Base-by-base conservation (phyloP, 1,140 invertebrate genomes). In the Halictus rubicundus region DNA sequence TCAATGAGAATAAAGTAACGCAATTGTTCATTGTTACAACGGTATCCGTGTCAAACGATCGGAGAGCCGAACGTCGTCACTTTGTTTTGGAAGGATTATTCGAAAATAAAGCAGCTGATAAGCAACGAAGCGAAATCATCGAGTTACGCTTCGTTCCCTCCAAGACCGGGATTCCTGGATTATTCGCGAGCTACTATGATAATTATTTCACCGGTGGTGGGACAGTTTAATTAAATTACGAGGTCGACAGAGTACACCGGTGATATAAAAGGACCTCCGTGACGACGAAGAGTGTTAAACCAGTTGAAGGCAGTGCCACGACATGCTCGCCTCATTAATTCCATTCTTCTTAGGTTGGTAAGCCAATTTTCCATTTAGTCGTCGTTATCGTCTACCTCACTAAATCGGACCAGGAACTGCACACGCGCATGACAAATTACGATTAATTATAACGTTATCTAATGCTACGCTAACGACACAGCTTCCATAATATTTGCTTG, bases 341-440 rank as follows among this genome's bases (percentile, higher is more conserved):
- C 82, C 84, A 14, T 84, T 84, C 74, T 86, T 87, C 73, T 57
- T 86, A 78, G 82, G 84, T 87, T 27, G 79, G 86, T 87, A 80
- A 84, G 77, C 68, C 54, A 79, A 42, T 70, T 69, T 61, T 68
- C 66, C 78, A 79, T 79, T 79, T 79, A 79, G 25, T 39, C 37
- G 10, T 52, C 52, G 64, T 74, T 66, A 74, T 49, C 61, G 23
- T 64, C 61, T 59, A 73, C 73, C 77, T 42, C 23, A 23, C 54
- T 68, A 32, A 65, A 72, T 71, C 68, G 59, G 23, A 68, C 27
- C 68, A 63, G 23, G 16, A 69, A 57, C 57, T 63, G 14, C 54
- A 60, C 25, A 16, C 27, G 16, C n/a, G 52, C 32, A 59, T 25
- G 25, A 63, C 49, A 64, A 65, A 52, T 23, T 19, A 8, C 42